These are phyloP conservation scores for Mus spretus DNA, from an alignment of 2,797 vertebrate genomes.

Conservation along the genomic window DNA sequence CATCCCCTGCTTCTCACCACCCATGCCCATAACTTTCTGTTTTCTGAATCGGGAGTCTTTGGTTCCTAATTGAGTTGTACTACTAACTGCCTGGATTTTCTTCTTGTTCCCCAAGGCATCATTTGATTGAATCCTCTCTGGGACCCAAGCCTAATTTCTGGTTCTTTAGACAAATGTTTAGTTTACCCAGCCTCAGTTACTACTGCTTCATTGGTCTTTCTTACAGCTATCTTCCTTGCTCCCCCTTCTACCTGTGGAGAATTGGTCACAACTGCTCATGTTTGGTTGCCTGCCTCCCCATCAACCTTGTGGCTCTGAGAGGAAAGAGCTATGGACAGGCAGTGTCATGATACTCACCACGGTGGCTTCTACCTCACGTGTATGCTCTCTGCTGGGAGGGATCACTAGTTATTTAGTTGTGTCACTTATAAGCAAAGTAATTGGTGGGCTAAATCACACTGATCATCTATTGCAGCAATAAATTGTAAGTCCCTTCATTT, in stretches of 20 bases:
- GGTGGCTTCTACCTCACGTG: neutral
- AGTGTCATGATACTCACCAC: neutral
- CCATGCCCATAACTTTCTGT: neutral
- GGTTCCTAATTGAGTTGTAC: neutral
- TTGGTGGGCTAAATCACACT: neutral
- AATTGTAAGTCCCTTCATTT: conserved; percentile 13
- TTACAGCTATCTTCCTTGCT: neutral
- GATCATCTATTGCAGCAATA: neutral
- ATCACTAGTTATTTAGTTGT: neutral
- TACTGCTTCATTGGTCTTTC: neutral
- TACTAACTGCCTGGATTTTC: neutral
- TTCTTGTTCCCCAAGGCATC: neutral
- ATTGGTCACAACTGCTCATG: neutral
- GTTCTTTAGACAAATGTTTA: neutral
- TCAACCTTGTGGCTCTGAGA: neutral
- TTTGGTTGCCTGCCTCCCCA: neutral
- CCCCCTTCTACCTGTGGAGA: neutral
- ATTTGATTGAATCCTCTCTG: neutral
- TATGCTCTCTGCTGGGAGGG: neutral
- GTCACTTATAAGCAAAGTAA: neutral
- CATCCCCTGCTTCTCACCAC: neutral
- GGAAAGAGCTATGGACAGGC: neutral
- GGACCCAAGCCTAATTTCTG: neutral
- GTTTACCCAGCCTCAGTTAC: neutral
- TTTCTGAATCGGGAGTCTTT: neutral